phyloP scores from a whole-genome alignment of 2,888 invertebrate genomes.

The Alcis repandata region DNA sequence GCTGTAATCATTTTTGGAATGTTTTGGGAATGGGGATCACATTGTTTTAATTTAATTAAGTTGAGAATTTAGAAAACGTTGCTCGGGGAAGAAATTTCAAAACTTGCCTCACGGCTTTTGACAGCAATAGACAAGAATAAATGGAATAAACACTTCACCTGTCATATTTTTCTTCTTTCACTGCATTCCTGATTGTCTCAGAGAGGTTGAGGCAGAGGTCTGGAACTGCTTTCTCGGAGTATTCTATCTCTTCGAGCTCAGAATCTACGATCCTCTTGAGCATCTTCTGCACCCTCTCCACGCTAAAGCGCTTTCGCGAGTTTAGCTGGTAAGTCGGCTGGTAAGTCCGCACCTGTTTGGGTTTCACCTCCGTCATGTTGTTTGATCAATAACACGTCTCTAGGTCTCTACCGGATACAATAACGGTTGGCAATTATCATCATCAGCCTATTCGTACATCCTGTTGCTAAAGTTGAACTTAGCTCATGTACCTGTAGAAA shows the following conservation, averaged over 20 bases:
- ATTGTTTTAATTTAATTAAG: neutral
- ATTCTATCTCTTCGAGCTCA: conserved; percentile 87
- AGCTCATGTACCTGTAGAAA: no score
- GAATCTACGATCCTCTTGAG: conserved; percentile 86
- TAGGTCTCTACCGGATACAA: neutral
- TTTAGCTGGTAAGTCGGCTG: conserved; percentile 89
- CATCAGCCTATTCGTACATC: no score
- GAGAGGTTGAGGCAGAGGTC: conserved; percentile 87
- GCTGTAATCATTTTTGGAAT: neutral
- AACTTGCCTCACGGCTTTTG: neutral
- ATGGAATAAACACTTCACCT: conserved; percentile 77
- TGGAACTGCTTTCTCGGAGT: conserved; percentile 87
- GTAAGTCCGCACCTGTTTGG: conserved; percentile 80
- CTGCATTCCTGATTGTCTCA: conserved; percentile 85
- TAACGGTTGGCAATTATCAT: no score
- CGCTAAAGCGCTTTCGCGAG: conserved; percentile 88
- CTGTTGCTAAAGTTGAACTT: no score
- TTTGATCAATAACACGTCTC: conserved; percentile 63
- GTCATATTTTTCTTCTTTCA: conserved; percentile 89
- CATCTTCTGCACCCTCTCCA: conserved; percentile 87
- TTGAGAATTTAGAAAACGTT: neutral
- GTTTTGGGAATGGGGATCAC: neutral
- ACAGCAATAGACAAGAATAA: neutral
- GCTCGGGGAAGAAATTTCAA: neutral
- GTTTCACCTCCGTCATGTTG: conserved; percentile 66